These are phyloP conservation scores for Samia ricini DNA, from an alignment of 1,140 invertebrate species.

Conservation along the genomic window DNA sequence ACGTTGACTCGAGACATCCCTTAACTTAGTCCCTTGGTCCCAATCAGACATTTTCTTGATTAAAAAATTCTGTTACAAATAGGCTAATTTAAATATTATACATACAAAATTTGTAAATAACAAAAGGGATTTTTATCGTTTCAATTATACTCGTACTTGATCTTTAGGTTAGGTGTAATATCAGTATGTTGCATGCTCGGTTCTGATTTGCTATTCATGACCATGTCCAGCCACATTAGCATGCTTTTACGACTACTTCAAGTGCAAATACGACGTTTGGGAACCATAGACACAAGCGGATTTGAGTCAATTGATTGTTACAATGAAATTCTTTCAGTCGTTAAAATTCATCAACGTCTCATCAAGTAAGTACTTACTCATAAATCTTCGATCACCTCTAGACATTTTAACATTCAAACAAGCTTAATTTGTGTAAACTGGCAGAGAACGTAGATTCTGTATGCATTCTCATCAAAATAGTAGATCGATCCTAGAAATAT, in stretches of 20 bases:
- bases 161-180: slow-evolving; percentile 46
- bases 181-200: slow-evolving; percentile 59
- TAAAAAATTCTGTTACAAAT: too few relatives aligned
- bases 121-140: neutral
- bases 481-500: too few relatives aligned
- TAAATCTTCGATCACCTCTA: neutral
- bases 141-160: neutral
- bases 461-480: too few relatives aligned
- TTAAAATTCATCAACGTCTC: slow-evolving; percentile 59
- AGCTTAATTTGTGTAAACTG: neutral
- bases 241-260: slow-evolving; percentile 58
- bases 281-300: neutral
- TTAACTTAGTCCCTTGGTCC: too few relatives aligned
- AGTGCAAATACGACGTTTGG: slow-evolving; percentile 45
- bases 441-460: neutral
- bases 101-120: too few relatives aligned
- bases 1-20: too few relatives aligned
- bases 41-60: too few relatives aligned
- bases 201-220: slow-evolving; percentile 61
- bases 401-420: too few relatives aligned
- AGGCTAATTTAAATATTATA: too few relatives aligned
- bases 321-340: slow-evolving; percentile 41
- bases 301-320: slow-evolving; percentile 32
- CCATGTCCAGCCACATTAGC: slow-evolving; percentile 64
- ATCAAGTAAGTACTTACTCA: slow-evolving; percentile 39